Evolutionary conservation across 2,888 invertebrate species (phyloP), one percentile per base, ranked within the genome.

Genomic region (Plebejus anna): DNA sequence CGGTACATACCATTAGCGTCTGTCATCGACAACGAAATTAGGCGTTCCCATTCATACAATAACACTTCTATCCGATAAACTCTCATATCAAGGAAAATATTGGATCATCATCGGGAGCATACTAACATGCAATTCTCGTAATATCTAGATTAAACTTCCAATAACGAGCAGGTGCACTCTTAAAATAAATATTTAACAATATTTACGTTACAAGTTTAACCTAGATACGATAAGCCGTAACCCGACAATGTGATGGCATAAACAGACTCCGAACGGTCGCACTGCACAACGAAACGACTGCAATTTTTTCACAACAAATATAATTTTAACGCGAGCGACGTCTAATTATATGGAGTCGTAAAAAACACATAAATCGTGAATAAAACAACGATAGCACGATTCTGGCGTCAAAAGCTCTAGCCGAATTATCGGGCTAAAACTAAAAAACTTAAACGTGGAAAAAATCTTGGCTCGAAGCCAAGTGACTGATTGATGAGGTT

Each of bases 401-500:
- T 81, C 81, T 82, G 81, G 83, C 84, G 85, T 89, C 89, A 88
- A 66, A 66, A 87, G 86, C 85, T 85, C 86, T 86, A 85, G 88
- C 87, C 84, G 86, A 90, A 91, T 90, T 90, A 91, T 89, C 88
- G 86, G 88, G 90, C 90, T 89, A 90, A 83, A 92, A 91, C 92
- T 92, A 89, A 86, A 86, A 91, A 92, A 92, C 89, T 90, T 93
- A 92, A 93, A 92, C 93, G 92, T 91, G 91, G 92, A 93, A 94
- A 92, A 93, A 94, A 92, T 90, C 85, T 94, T 94, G 93, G 94
- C 91, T 86, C 82, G 85, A 84, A 83, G 92, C 94, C 94, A 94
- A 94, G 89, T 90, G 92, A 92, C 92, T 94, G 94, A 94, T 94
- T 93, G 94, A 94, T 94, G 94, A 93, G 94, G 94, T 93, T 94